Evolutionary conservation across 1,140 invertebrate species (phyloP), one percentile per base, ranked within the genome.

Genomic region (Brachionus koreanus): DNA sequence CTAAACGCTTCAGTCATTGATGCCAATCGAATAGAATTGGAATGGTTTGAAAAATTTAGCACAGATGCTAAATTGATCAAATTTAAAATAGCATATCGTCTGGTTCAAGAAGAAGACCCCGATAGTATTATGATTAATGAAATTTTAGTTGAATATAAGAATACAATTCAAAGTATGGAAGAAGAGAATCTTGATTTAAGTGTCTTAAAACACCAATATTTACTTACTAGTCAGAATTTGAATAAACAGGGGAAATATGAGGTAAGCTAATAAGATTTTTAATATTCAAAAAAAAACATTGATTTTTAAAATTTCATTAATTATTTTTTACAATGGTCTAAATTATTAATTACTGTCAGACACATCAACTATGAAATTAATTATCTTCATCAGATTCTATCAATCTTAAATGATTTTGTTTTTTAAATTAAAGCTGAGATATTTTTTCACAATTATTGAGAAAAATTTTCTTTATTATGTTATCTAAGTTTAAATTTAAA

Each of bases 21-120:
- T 12, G 19, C 76, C 1, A 79, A 39, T 49, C 19, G 49, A 25
- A 39, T 79, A 42, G 33, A 61, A 63, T 16, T 79, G 12, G 43
- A 61, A 33, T 79, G 76, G 76, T 19, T 39, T 35, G 76, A 79
- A 79, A 16, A 5, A 61, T 25, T 79, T 5, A 19, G 57, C 9
- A 23, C 25, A 6, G 61, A 79, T 12, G 25, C 7, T 12, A 61
- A 79, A 23, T 79, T 79, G 33, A 57, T 12, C 23, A 65, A 65
- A 13, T 79, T 79, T 79, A 79, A 79, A 35, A 19, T 79, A 19
- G 37, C 57, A 10, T 79, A 79, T 79, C 46, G 76, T 12, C 16
- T 79, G 4, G 76, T 79, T 42, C 49, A 57, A 25, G 49, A 61
- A 39, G 49, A 79, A 13, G 74, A 77, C 13, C 33, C 35, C 0